Evolutionary conservation across 2,888 invertebrate species (phyloP), one percentile per base, ranked within the genome.

Genomic region (Cephonodes hylas): DNA sequence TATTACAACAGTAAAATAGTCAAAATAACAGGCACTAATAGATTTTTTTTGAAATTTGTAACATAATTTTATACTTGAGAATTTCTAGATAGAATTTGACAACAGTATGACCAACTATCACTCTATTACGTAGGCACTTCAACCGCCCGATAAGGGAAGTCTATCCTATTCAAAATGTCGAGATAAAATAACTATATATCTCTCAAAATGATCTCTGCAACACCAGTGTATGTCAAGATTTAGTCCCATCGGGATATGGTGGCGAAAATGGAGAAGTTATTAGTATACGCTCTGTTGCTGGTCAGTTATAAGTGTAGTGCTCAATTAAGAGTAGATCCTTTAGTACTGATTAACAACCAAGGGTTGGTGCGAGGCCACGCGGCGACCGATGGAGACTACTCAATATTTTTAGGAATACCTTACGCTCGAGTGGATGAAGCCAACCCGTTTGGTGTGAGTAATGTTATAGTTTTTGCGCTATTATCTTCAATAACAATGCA

Each of bases 381-480:
- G 61, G 83, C 89, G 0, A 72, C 69, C 3, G 85, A 91, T 71
- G 89, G 89, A 15, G 84, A 83, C 38, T 92, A 90, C 58, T 88
- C 91, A 0, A 72, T 76, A 48, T 92, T 92, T 67, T 70, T 90
- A 56, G 92, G 92, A 56, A 82, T 92, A 61, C 92, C 92, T 4
- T 92, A 91, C 65, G 92, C 90, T 20, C 68, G 75, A 66, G 84
- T 92, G 13, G 84, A 91, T 67, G 63, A 68, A 45, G 73, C 77
- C 56, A 81, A 91, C 72, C 92, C 91, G 22, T 92, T 92, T 66
- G 91, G 92, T 59, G 92, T 92, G 81, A 89, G 91, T 88, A 58
- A 31, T 38, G 15, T 46, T 13, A 20, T 59, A 58, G 23, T 42
- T 42, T 58, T 34, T 58, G 31, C 18, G 25, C 25, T 18, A 42